Base-by-base conservation (phyloP, 2,797 vertebrate genomes). In the Simalia tracyae region DNA sequence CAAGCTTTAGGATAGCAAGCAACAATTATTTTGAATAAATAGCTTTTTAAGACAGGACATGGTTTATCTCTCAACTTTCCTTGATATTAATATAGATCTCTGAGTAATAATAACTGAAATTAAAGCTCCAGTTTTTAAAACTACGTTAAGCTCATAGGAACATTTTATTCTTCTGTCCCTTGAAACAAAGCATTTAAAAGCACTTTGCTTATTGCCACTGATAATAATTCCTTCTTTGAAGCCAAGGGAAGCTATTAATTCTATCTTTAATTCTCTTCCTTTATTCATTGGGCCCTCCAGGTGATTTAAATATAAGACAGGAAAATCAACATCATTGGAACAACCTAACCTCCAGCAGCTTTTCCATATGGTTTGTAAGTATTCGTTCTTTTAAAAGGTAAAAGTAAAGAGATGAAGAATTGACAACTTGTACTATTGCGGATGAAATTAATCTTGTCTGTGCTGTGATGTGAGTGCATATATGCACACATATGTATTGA, bases 191-290 rank as follows among this genome's bases (percentile, higher is more conserved):
- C 17, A 87, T 50, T 60, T 76, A 87, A 57, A 81, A 50, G 64
- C 64, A 87, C 85, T 87, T 91, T 91, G 36, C 72, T 76, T 26
- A 87, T 61, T 87, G 56, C n/a, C 17, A 76, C 36, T 31, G 86
- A 66, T 24, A 60, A 28, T 68, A 87, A 28, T 87, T 42, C 15
- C 85, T 87, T 57, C 26, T 87, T 22, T 76, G 66, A 87, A 91
- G 85, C 59, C 85, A 76, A 91, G 46, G 64, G 54, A 81, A 57
- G 56, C 36, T 72, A 76, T 91, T 91, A 87, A 87, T 87, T 91
- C 24, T 60, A 42, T 24, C 60, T 87, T 85, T 76, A 87, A 91
- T 76, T 72, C 10, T 76, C 26, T 42, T 59, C 56, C 57, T 91
- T 87, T 87, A 91, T 87, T 81, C 56, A 91, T 81, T 24, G 56